phyloP scores from a whole-genome alignment of 2,113 vertebrate genomes.

The Ptilonorhynchus violaceus region DNA sequence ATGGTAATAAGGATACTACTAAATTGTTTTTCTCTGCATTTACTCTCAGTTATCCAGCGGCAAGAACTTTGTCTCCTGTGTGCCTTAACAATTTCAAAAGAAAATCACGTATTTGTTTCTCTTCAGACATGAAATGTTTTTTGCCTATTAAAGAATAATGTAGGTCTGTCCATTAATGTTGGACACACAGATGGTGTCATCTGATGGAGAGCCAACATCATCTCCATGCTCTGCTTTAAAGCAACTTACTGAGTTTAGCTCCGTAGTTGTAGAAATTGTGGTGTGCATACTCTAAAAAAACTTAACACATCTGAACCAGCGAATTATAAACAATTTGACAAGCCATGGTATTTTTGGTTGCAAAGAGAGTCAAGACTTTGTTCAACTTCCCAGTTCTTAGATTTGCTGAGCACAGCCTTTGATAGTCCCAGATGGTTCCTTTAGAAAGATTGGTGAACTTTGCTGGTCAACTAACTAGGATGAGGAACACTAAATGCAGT shows the following conservation, averaged over 20 bases:
- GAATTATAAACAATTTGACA: background rate
- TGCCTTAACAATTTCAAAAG: background rate
- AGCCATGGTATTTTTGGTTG: background rate
- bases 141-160: background rate
- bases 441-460: background rate
- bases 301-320: background rate
- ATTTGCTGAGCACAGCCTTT: background rate
- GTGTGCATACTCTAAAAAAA: background rate
- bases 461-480: background rate
- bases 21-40: background rate
- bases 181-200: background rate
- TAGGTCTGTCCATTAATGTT: background rate
- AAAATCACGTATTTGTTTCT: background rate
- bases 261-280: background rate
- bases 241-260: background rate
- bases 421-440: background rate
- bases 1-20: background rate
- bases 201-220: background rate
- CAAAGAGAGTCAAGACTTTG: background rate
- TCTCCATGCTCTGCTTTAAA: background rate
- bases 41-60: background rate
- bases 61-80: background rate
- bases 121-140: background rate
- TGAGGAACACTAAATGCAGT: background rate
- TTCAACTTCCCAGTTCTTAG: background rate